Evolutionary conservation across 2,113 vertebrate species (phyloP).

Genomic region (Fregetta grallaria): DNA sequence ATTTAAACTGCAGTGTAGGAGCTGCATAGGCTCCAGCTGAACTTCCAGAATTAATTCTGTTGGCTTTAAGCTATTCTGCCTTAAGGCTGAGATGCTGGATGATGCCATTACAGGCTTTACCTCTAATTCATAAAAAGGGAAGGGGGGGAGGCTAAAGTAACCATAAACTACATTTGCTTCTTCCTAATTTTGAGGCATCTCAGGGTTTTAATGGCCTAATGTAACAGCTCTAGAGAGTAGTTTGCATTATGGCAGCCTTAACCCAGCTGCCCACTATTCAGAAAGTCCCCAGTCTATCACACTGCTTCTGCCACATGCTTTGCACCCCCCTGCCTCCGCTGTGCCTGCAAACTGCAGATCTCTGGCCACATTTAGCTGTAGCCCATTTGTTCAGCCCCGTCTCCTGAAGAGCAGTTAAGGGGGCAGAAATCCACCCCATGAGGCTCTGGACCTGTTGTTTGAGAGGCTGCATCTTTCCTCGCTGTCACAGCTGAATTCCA

Average conservation of each 20-base stretch:
- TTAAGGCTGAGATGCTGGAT: not conserved
- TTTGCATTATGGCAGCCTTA: not conserved
- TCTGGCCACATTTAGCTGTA: not conserved
- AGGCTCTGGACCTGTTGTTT: not conserved
- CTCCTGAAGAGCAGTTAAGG: not conserved
- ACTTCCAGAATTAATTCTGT: not conserved
- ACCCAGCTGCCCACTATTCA: not conserved
- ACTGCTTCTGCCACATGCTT: not conserved
- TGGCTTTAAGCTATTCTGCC: not conserved
- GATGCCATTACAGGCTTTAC: not conserved
- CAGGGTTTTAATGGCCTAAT: not conserved
- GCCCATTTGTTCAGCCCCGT: not conserved
- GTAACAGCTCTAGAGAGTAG: not conserved
- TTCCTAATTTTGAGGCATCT: not conserved
- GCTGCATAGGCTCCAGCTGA: not conserved
- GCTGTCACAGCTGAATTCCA: not conserved
- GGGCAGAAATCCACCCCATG: not conserved
- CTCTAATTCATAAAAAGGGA: not conserved
- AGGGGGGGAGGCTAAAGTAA: not conserved
- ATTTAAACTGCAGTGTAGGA: not conserved
- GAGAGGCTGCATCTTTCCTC: not conserved
- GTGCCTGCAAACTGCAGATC: not conserved
- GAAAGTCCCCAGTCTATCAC: too few relatives aligned
- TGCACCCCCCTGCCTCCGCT: rapidly evolving
- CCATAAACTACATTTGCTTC: not conserved